Base-by-base conservation (phyloP, 2,888 invertebrate genomes). In the Elegia similella region DNA sequence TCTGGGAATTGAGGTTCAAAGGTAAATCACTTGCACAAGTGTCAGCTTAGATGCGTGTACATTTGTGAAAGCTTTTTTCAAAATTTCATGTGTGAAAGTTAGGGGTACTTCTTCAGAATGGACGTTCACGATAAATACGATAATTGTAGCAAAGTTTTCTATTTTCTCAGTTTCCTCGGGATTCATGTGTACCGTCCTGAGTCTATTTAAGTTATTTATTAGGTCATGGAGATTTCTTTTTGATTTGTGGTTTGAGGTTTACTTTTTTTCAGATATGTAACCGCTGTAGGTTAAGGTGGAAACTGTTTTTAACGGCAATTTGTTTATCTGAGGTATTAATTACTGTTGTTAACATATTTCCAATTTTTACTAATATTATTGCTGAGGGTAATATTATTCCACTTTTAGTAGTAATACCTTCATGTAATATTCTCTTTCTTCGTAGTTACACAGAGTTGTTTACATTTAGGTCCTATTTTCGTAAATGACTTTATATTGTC, bases 111-210 rank as follows among this genome's bases (percentile, higher is more conserved):
- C 62, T 32, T 75, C 72, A 8, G 62, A 63, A 44, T 76, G 64
- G 55, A 80, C 76, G 3, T 80, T 67, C 7, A 80, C 75, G n/a
- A n/a, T n/a, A n/a, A n/a, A n/a, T n/a, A 16, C 68, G 57, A 57
- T 66, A 77, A 42, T 75, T 59, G 10, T 57, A 63, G 38, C 72
- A 69, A 3, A 77, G 29, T 56, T 70, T 67, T 15, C 55, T 50
- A 5, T 72, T 68, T 57, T 66, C 57, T 0, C 62, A 30, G 10
- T 64, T 69, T 79, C 76, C 59, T 79, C 75, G 0, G 50, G 16
- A 30, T 78, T 77, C 58, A 75, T 61, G 8, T 72, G 70, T 0
- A 53, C 55, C 10, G 58, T 63, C 30, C 64, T 52, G 1, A 67
- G n/a, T 58, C 53, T 62, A 0, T 61, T 42, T 55, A 68, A 7